phyloP scores from a whole-genome alignment of 1,140 invertebrate species.

The Helicorthomorpha holstii region DNA sequence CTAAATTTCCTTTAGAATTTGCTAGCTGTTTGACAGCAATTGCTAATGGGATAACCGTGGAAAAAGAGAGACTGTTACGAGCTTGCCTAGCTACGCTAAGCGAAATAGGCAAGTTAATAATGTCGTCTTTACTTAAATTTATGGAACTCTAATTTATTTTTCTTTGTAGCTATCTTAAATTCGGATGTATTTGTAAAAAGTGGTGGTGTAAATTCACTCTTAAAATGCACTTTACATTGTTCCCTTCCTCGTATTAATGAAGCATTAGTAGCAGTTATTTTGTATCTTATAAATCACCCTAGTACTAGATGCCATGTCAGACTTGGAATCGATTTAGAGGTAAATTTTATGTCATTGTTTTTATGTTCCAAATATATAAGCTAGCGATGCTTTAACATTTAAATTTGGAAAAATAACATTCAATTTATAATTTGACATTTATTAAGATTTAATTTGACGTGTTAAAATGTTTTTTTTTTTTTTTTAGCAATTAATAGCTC shows the following conservation, averaged over 20 bases:
- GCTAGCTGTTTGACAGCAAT: slow-evolving; percentile 58
- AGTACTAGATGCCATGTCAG: slow-evolving; percentile 50
- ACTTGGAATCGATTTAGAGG: slow-evolving; percentile 38
- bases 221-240: slow-evolving; percentile 61
- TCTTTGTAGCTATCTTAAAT: slow-evolving; percentile 54
- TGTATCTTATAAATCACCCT: slow-evolving; percentile 72
- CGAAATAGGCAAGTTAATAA: slow-evolving; percentile 44
- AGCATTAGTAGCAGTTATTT: slow-evolving; percentile 64
- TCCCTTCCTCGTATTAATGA: slow-evolving; percentile 52
- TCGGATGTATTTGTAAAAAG: slow-evolving; percentile 57
- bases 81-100: slow-evolving; percentile 67
- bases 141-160: slow-evolving; percentile 4
- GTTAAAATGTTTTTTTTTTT: slow-evolving; percentile 6
- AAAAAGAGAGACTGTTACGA: slow-evolving; percentile 57
- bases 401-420: no score
- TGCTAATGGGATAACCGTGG: slow-evolving; percentile 49
- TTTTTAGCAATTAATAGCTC: slow-evolving; percentile 65
- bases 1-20: slow-evolving; percentile 42
- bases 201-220: slow-evolving; percentile 63
- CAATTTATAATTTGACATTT: no score
- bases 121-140: slow-evolving; percentile 3
- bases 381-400: no score
- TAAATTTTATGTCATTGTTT: slow-evolving; percentile 10
- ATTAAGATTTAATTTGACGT: no score
- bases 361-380: no score